Evolutionary conservation across 2,888 invertebrate species (phyloP).

Genomic region (Eupithecia insigniata): DNA sequence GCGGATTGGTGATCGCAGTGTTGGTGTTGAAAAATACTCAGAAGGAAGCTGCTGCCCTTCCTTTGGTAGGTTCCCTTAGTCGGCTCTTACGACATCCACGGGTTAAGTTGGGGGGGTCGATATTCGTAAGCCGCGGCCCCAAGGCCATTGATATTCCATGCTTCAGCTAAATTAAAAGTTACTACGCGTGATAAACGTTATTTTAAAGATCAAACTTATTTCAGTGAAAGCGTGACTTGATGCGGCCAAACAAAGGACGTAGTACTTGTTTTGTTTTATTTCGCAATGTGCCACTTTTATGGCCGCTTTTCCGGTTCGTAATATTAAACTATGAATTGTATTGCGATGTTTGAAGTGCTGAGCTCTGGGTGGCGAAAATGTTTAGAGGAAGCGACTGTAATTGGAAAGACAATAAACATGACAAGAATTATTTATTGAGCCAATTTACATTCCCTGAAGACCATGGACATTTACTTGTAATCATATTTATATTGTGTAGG

Average conservation of each 20-base stretch:
- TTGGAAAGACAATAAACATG: constrained; percentile 25
- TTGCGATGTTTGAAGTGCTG: constrained; percentile 27
- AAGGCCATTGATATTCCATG: no score
- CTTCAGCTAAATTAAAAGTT: background rate
- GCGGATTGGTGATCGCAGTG: no score
- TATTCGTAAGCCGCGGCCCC: no score
- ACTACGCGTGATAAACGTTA: background rate
- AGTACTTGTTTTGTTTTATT: constrained; percentile 73
- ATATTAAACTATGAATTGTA: constrained; percentile 47
- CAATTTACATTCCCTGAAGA: background rate
- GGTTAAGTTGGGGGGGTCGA: no score
- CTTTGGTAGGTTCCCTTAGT: no score
- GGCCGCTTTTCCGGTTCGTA: constrained; percentile 65
- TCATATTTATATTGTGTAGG: background rate
- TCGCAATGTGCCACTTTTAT: constrained; percentile 71
- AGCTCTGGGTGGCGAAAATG: constrained; percentile 26
- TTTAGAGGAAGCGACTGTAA: constrained; percentile 28
- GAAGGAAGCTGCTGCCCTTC: no score
- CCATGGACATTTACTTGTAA: constrained; percentile 4
- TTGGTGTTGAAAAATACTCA: no score
- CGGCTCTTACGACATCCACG: no score
- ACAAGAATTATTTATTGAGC: constrained; percentile 9
- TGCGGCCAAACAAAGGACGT: constrained; percentile 73
- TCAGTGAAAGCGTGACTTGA: constrained; percentile 2
- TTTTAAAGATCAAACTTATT: background rate